Evolutionary conservation across 2,797 vertebrate genomes (phyloP), one percentile per base, ranked within the genome.

Genomic region (Neoniphon sammara): DNA sequence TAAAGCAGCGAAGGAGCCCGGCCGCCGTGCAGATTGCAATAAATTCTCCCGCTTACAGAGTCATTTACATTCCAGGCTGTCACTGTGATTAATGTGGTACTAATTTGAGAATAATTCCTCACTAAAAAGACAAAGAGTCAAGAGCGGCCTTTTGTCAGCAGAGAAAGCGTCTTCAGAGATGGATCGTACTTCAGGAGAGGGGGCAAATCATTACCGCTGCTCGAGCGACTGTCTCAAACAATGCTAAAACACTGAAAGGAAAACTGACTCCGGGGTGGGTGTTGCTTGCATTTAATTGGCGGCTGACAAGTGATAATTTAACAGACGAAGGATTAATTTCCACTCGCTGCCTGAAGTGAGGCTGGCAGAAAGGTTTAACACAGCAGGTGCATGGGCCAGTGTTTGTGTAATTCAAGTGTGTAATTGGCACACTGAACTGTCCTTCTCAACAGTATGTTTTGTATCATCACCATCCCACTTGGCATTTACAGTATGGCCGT

Each of bases 31-130:
- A 63, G 44, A 23, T 75, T 25, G 72, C 74, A 74, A 78, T 82
- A 78, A 81, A 83, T 80, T 82, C 69, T 46, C 64, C 57, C 46
- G 68, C 72, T 91, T 67, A 75, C 81, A n/a, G 73, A 91, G 80
- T 85, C 84, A 82, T 90, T 93, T 91, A 90, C 81, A 91, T 89
- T 85, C 77, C 0, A 31, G 68, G 69, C 84, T 89, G 90, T 88
- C 90, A 70, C 36, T 59, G 85, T 90, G 92, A 93, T 92, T 86
- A 92, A 92, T 91, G 91, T 81, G 81, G 25, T 36, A 58, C 91
- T 92, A 91, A 93, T 93, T 89, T 91, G 81, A 89, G 84, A 90
- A 91, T 89, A 89, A 92, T 91, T 89, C 87, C 81, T 69, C 49
- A 42, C 59, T 80, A 85, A 75, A 88, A 82, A 82, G 75, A 91